A percentile compares a stretch with the other conserved stretches of the same genome.
These are phyloP conservation scores for Rhimphoctona megacephalus DNA, from an alignment of 2,888 invertebrate species.

Conservation along the genomic window DNA sequence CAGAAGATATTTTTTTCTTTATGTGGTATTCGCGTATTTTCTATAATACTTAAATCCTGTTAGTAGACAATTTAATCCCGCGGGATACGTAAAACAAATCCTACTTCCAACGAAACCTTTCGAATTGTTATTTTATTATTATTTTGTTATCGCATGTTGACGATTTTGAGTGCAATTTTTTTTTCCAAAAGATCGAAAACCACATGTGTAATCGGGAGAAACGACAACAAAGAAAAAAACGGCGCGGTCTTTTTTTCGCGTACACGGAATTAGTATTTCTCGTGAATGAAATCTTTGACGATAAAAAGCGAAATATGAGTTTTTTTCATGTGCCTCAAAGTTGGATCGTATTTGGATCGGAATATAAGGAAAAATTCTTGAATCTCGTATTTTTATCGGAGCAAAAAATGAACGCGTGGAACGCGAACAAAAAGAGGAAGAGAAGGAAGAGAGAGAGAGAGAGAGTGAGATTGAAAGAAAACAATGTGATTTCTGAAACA, in stretches of 20 bases:
- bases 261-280: slow-evolving; percentile 28
- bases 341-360: neutral
- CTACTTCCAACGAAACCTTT: neutral
- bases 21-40: neutral
- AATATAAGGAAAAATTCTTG: neutral
- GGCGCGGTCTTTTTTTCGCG: slow-evolving; percentile 26
- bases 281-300: slow-evolving; percentile 44
- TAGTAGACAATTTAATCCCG: neutral
- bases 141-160: neutral
- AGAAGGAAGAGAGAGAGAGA: neutral
- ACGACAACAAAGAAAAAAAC: neutral
- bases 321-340: neutral
- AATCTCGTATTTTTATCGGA: neutral
- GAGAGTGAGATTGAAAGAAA: neutral
- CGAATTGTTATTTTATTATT: neutral
- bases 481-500: slow-evolving; percentile 1
- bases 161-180: neutral
- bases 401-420: neutral
- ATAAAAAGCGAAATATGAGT: neutral
- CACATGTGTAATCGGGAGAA: slow-evolving; percentile 21
- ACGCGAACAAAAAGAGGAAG: neutral
- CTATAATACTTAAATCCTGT: neutral
- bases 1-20: neutral
- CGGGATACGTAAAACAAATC: neutral
- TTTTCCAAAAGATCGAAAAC: slow-evolving; percentile 1